phyloP scores from a whole-genome alignment of 1,140 invertebrate species.

The Spodoptera frugiperda region DNA sequence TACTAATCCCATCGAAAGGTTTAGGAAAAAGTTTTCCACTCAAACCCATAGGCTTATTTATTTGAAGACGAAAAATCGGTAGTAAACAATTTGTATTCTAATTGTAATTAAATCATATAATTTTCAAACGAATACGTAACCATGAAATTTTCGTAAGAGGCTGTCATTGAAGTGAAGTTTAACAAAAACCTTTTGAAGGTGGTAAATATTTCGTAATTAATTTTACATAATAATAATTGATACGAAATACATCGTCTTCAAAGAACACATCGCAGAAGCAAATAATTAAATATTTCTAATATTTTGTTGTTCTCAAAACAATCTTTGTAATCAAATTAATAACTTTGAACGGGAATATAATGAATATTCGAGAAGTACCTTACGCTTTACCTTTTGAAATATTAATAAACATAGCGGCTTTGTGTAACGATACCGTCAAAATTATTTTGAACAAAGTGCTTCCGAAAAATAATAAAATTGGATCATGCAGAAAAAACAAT shows the following conservation, averaged over 20 bases:
- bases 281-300: conserved; percentile 1
- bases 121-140: too few species aligned
- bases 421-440: not conserved
- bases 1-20: not conserved
- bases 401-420: conserved; percentile 16
- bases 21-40: not conserved
- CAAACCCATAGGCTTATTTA: not conserved
- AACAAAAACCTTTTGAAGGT: too few species aligned
- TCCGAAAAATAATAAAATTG: conserved; percentile 9
- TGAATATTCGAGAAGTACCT: not conserved
- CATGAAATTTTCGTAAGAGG: too few species aligned
- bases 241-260: not conserved
- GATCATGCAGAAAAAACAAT: conserved; percentile 29
- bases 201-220: too few species aligned
- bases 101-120: too few species aligned
- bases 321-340: conserved; percentile 11
- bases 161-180: too few species aligned
- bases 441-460: not conserved
- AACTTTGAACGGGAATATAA: conserved; percentile 14
- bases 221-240: not conserved
- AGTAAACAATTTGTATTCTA: too few species aligned
- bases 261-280: not conserved
- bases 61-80: too few species aligned
- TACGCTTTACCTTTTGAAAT: not conserved
- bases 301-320: conserved; percentile 4